Conservation (phyloP, 2,888 invertebrate species). For the Oxytorus armatus region DNA sequence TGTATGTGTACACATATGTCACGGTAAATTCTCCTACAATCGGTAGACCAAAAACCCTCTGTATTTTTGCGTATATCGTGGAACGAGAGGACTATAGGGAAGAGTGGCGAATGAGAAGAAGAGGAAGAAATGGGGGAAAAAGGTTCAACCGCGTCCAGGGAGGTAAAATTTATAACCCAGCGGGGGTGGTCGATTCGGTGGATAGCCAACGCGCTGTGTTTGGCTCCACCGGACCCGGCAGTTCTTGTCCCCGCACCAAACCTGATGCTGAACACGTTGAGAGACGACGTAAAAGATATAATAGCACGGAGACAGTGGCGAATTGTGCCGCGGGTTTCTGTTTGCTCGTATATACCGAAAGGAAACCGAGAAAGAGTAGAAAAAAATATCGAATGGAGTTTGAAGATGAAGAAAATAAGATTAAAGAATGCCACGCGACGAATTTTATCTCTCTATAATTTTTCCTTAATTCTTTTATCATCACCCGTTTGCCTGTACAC, state of each 20-base stretch:
- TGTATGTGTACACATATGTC: not conserved
- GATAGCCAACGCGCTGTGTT: conserved; percentile 39
- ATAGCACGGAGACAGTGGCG: conserved; percentile 16
- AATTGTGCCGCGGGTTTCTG: conserved; percentile 32
- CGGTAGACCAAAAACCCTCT: conserved; percentile 19
- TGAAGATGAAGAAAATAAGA: not conserved
- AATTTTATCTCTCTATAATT: not conserved
- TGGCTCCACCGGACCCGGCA: conserved; percentile 30
- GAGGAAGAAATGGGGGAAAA: conserved; percentile 50
- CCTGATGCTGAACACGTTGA: conserved; percentile 15
- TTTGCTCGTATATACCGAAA: conserved; percentile 38
- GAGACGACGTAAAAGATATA: conserved; percentile 30
- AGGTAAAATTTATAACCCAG: conserved; percentile 53
- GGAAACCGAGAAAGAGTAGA: conserved; percentile 22
- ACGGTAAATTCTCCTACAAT: conserved; percentile 39
- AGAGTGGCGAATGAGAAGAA: not conserved
- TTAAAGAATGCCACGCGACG: not conserved
- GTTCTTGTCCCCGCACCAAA: conserved; percentile 15
- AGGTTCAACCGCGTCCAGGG: conserved; percentile 20
- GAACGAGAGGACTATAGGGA: conserved; percentile 17
- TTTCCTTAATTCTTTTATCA: not conserved
- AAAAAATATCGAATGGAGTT: conserved; percentile 15
- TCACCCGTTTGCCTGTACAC: too few species aligned
- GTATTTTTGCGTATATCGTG: conserved; percentile 20
- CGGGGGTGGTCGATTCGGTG: conserved; percentile 37